phyloP scores from a whole-genome alignment of 2,888 invertebrate genomes.

The Uropetala carovei region DNA sequence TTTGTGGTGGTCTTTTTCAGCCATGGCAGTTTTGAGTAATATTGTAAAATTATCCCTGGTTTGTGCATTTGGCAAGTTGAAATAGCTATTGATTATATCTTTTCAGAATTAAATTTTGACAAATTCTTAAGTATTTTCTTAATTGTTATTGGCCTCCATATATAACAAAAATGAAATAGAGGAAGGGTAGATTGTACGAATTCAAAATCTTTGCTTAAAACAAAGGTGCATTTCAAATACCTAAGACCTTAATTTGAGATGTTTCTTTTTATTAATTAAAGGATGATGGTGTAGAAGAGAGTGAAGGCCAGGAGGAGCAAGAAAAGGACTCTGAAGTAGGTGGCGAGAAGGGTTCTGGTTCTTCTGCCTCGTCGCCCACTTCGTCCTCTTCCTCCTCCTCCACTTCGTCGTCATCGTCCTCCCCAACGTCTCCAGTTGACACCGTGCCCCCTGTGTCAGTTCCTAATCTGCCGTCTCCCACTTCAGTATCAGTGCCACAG shows the following conservation, averaged over 20 bases:
- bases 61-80: neutral
- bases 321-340: conserved; percentile 26
- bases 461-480: neutral
- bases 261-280: neutral
- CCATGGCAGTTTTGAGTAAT: neutral
- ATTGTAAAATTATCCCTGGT: neutral
- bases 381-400: conserved; percentile 66
- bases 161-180: neutral
- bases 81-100: neutral
- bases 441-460: neutral
- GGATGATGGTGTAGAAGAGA: neutral
- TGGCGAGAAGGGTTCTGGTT: neutral
- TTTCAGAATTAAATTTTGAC: neutral
- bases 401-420: conserved; percentile 68
- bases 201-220: neutral
- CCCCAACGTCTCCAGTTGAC: neutral
- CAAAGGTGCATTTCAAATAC: neutral
- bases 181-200: neutral
- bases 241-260: neutral
- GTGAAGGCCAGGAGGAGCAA: neutral
- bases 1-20: neutral
- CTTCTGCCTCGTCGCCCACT: conserved; percentile 65
- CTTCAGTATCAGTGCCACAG: conserved; percentile 70
- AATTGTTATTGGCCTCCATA: too few species aligned
- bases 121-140: too few species aligned